These are phyloP conservation scores for Leptobrachium leishanense DNA, from an alignment of 2,113 vertebrate species.

Conservation along the genomic window DNA sequence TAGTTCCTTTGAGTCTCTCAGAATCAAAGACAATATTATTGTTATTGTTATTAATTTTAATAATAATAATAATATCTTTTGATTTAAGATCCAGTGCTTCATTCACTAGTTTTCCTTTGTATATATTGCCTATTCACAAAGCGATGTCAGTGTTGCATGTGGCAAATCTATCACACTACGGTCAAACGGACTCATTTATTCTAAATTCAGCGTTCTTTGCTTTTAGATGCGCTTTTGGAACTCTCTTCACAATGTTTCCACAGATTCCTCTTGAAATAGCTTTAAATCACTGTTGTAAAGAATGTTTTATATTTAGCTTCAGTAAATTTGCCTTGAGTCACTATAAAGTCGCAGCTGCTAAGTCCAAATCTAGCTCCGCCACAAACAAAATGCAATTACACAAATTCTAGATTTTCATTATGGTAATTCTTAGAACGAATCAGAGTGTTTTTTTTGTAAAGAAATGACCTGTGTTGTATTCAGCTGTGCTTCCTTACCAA, in stretches of 20 bases:
- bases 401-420: constrained; percentile 20
- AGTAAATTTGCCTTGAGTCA: constrained; percentile 40
- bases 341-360: constrained; percentile 32
- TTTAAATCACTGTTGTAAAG: neutral
- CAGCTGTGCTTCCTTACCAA: neutral
- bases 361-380: constrained; percentile 31
- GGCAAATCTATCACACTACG: no score
- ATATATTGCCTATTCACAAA: no score
- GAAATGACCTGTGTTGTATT: constrained; percentile 32
- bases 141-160: no score
- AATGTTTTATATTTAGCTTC: constrained; percentile 24
- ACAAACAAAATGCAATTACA: constrained; percentile 24
- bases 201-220: neutral
- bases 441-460: constrained; percentile 13
- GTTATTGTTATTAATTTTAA: no score
- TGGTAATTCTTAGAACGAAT: constrained; percentile 14
- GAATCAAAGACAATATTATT: no score
- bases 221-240: neutral
- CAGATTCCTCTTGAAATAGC: neutral
- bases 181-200: neutral
- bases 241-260: neutral
- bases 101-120: no score
- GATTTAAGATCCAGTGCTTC: no score
- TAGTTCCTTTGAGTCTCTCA: no score
- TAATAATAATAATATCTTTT: no score